phyloP scores from a whole-genome alignment of 2,113 vertebrate genomes.

The Odobenus rosmarus region DNA sequence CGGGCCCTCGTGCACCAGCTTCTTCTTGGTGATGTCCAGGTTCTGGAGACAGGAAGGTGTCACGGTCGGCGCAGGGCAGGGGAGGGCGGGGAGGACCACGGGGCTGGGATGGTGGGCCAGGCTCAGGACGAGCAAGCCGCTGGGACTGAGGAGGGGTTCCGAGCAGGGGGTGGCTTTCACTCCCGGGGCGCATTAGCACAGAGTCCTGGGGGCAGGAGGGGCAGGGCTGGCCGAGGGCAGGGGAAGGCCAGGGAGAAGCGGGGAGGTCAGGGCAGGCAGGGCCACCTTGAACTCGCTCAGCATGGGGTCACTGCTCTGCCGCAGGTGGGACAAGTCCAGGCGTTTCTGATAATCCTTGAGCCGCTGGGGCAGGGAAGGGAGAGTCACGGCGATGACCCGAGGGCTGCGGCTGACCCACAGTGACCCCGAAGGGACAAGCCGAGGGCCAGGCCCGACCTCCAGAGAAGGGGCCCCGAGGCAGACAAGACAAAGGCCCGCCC shows the following conservation, averaged over 20 bases:
- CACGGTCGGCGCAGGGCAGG: fast-evolving
- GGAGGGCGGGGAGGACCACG: fast-evolving
- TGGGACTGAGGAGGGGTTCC: background rate
- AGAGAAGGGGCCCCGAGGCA: background rate
- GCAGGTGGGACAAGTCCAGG: constrained; percentile 92
- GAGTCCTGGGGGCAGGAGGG: background rate
- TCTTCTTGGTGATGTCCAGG: constrained; percentile 90
- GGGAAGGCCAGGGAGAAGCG: too few relatives aligned
- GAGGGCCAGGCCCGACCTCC: background rate
- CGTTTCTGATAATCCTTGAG: constrained; percentile 94
- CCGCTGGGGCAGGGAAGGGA: constrained; percentile 81
- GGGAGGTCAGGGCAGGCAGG: too few relatives aligned
- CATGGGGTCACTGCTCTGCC: constrained; percentile 90
- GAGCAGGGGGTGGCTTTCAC: background rate
- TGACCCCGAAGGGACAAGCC: background rate
- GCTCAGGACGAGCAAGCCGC: background rate
- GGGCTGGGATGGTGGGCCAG: background rate
- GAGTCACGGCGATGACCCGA: background rate
- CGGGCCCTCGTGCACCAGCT: constrained; percentile 90
- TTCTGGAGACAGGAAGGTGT: constrained; percentile 80
- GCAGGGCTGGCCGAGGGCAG: fast-evolving
- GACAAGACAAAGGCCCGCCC: fast-evolving
- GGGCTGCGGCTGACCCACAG: background rate
- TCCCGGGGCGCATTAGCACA: background rate
- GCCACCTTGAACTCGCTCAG: constrained; percentile 89